phyloP scores from a whole-genome alignment of 2,888 invertebrate species.

The Trissoscelio sp. region DNA sequence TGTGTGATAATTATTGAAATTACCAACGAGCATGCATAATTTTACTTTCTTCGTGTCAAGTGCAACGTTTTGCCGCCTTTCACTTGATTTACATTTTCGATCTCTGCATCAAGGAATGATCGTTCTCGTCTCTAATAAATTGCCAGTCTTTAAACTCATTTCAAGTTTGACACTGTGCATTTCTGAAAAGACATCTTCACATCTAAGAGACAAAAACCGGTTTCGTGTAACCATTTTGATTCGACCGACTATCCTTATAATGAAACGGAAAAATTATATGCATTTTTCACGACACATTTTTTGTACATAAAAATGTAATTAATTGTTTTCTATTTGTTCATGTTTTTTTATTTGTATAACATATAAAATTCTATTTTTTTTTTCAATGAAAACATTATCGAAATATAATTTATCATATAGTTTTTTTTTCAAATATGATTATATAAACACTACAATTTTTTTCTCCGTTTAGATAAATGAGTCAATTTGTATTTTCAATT shows the following conservation, averaged over 20 bases:
- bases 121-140: constrained; percentile 44
- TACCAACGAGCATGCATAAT: constrained; percentile 18
- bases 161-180: constrained; percentile 54
- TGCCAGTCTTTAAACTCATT: constrained; percentile 46
- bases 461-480: constrained; percentile 22
- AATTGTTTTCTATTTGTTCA: too few species aligned
- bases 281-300: constrained; percentile 37
- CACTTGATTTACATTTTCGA: constrained; percentile 54
- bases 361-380: too few species aligned
- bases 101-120: constrained; percentile 4
- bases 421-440: not conserved
- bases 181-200: constrained; percentile 55
- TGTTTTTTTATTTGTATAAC: too few species aligned
- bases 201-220: constrained; percentile 55
- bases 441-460: not conserved
- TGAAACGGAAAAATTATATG: constrained; percentile 51
- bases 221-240: constrained; percentile 49
- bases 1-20: constrained; percentile 22
- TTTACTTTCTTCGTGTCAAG: constrained; percentile 36
- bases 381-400: not conserved
- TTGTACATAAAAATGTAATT: too few species aligned
- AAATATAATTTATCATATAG: not conserved
- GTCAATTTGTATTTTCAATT: constrained; percentile 44
- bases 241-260: constrained; percentile 17
- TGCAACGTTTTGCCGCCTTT: constrained; percentile 21